Conservation (phyloP, 1,140 invertebrate genomes). For the Kradibia gibbosae region DNA sequence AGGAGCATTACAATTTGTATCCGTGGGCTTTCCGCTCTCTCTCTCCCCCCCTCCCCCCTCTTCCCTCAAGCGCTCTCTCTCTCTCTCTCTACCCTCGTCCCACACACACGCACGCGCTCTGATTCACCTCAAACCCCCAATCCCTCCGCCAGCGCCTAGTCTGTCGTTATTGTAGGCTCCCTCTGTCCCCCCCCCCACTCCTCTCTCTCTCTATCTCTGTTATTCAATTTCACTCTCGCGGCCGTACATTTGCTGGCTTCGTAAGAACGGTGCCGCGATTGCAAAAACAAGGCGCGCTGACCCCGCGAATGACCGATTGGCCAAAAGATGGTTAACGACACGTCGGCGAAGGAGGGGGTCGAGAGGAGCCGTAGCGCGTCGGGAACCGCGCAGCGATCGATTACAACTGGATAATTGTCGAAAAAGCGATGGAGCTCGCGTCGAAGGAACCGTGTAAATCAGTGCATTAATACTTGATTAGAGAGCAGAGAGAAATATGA, state of each 20-base stretch:
- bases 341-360: neutral
- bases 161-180: too few species aligned
- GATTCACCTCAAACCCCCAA: too few species aligned
- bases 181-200: neutral
- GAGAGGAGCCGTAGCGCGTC: neutral
- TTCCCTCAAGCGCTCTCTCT: too few species aligned
- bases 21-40: neutral
- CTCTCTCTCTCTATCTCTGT: neutral
- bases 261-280: neutral
- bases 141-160: too few species aligned
- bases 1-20: constrained; percentile 15
- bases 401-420: constrained; percentile 48
- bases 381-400: constrained; percentile 34
- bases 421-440: constrained; percentile 38
- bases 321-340: neutral
- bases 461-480: constrained; percentile 19
- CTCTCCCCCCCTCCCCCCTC: neutral
- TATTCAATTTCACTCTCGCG: too few species aligned
- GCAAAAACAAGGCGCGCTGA: neutral
- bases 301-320: neutral
- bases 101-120: too few species aligned
- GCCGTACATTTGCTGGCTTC: neutral
- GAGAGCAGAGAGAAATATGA: neutral
- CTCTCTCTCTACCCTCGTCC: neutral
- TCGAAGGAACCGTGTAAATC: constrained; percentile 28